These are phyloP conservation scores for Noctua pronuba DNA, from an alignment of 2,888 invertebrate genomes.

Conservation along the genomic window DNA sequence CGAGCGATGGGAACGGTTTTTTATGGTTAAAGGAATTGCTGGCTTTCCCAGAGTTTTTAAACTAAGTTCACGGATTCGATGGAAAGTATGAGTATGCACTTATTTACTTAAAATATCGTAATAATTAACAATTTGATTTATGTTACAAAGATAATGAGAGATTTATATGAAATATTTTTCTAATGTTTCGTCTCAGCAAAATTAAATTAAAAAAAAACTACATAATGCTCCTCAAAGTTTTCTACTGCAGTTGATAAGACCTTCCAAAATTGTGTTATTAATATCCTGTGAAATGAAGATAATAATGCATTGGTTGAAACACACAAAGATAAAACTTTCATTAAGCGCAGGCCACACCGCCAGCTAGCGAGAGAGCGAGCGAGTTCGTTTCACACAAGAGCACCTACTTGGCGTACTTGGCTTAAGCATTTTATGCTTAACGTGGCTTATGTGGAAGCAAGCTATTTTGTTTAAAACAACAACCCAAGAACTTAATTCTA, in stretches of 20 bases:
- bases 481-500: too few species aligned
- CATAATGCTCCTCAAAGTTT: not conserved
- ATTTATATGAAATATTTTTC: not conserved
- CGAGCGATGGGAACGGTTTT: slow-evolving; percentile 11
- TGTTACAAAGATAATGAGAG: not conserved
- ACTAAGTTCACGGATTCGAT: not conserved
- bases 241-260: not conserved
- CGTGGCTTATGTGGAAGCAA: too few species aligned
- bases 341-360: too few species aligned
- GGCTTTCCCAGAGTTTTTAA: not conserved
- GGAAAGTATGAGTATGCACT: not conserved
- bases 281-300: not conserved
- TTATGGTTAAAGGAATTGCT: slow-evolving; percentile 15
- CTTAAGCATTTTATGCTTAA: too few species aligned
- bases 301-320: not conserved
- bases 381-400: too few species aligned
- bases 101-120: slow-evolving; percentile 4
- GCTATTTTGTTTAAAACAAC: too few species aligned
- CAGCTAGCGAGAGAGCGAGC: too few species aligned
- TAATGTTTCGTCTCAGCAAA: not conserved
- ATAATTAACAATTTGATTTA: slow-evolving; percentile 6
- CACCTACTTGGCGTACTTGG: too few species aligned
- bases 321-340: too few species aligned
- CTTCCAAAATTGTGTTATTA: not conserved
- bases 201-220: not conserved